Evolutionary conservation across 2,113 vertebrate genomes (phyloP).

Genomic region (Chrysemys picta): DNA sequence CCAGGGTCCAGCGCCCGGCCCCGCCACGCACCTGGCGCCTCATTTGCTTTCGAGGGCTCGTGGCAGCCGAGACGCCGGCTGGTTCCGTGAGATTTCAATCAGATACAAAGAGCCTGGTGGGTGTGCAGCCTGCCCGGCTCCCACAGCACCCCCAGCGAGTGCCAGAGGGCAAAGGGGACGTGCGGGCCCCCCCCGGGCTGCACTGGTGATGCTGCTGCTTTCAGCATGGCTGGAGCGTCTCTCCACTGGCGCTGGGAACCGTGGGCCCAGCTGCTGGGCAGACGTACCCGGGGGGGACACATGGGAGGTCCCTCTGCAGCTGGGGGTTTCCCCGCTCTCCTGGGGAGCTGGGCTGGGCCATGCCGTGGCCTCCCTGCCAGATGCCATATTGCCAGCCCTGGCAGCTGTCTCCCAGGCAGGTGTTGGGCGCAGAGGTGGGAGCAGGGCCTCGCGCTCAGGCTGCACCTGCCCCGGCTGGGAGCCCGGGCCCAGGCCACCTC

Average conservation of each 20-base stretch:
- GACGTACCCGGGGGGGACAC: too few relatives aligned
- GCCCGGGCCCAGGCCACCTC: not conserved
- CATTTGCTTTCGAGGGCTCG: not conserved
- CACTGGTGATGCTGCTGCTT: not conserved
- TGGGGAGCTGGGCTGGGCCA: too few relatives aligned
- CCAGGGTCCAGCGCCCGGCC: rapidly evolving
- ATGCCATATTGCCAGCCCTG: too few relatives aligned
- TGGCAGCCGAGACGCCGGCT: not conserved
- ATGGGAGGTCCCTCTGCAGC: not conserved
- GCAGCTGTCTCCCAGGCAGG: not conserved
- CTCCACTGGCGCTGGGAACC: not conserved
- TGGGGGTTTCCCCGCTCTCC: not conserved
- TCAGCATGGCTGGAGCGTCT: not conserved
- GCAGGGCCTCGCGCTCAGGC: not conserved
- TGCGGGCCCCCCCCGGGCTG: not conserved
- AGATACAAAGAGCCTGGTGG: not conserved
- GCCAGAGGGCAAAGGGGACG: rapidly evolving
- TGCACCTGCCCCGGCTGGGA: not conserved
- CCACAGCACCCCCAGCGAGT: not conserved
- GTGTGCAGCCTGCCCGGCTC: too few relatives aligned
- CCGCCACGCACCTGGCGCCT: rapidly evolving
- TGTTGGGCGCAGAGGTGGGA: not conserved
- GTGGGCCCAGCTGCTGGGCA: not conserved
- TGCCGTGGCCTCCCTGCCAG: too few relatives aligned
- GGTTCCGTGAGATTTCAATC: not conserved